These are phyloP conservation scores for Rhegmatorhina hoffmannsi DNA, from an alignment of 2,113 vertebrate species.

Conservation along the genomic window DNA sequence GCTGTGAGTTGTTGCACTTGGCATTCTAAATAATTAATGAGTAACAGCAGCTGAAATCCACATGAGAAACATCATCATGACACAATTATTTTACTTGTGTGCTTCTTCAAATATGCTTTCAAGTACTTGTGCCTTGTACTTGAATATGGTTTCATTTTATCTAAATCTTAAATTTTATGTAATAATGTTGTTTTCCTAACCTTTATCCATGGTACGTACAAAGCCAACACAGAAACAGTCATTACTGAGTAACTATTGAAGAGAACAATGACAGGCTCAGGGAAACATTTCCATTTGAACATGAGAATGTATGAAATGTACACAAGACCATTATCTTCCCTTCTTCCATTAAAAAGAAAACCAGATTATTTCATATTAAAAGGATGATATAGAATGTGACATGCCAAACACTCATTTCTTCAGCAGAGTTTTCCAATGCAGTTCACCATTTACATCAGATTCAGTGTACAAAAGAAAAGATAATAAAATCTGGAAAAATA, in stretches of 20 bases:
- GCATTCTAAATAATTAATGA: conserved; percentile 32
- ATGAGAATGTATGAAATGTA: background rate
- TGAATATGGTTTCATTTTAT: background rate
- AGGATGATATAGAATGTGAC: background rate
- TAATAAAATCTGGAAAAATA: background rate
- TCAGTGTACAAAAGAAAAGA: background rate
- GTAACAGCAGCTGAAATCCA: conserved; percentile 15
- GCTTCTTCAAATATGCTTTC: background rate
- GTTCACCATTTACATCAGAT: background rate
- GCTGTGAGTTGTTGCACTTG: background rate
- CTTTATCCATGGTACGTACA: background rate
- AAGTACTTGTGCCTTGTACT: accelerated
- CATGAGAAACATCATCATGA: background rate
- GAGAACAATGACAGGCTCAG: background rate
- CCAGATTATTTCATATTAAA: background rate
- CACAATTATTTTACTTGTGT: background rate
- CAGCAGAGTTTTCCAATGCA: background rate
- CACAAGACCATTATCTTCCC: background rate
- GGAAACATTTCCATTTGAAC: background rate
- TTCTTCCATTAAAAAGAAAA: conserved; percentile 3
- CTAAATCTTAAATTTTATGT: background rate
- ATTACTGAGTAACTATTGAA: background rate
- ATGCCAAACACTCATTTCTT: background rate
- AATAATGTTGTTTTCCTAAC: background rate
- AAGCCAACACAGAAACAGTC: background rate